A percentile compares a stretch with the other conserved stretches of the same genome.
phyloP scores from a whole-genome alignment of 2,888 invertebrate species.

The Heliconius cydno region DNA sequence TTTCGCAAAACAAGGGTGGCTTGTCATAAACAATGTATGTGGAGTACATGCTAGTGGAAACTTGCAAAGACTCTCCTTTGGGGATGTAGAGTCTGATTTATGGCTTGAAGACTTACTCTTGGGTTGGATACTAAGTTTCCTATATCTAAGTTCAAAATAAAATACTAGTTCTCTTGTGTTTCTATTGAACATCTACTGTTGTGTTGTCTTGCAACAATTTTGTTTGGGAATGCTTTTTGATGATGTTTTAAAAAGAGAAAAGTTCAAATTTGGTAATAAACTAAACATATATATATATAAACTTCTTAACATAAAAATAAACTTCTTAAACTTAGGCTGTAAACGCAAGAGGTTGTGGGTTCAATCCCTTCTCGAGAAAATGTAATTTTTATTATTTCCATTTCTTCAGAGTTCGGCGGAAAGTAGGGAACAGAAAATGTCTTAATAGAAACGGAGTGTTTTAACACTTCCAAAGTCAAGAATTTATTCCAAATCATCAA shows the following conservation, averaged over 20 bases:
- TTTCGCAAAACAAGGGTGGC: constrained; percentile 19
- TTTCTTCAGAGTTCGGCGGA: too few relatives aligned
- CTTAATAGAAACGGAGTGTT: too few relatives aligned
- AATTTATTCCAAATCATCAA: neutral
- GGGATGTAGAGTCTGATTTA: constrained; percentile 23
- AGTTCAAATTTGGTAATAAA: neutral
- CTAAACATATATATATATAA: too few relatives aligned
- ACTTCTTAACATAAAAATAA: too few relatives aligned
- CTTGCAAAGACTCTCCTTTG: constrained; percentile 1
- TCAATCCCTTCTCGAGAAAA: too few relatives aligned
- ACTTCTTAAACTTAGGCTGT: too few relatives aligned
- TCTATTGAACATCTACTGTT: constrained; percentile 13
- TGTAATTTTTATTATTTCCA: too few relatives aligned
- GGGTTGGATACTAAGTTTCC: constrained; percentile 19
- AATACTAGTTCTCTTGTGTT: constrained; percentile 6
- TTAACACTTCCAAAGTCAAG: neutral
- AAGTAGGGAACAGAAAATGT: too few relatives aligned
- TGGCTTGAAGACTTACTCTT: constrained; percentile 9
- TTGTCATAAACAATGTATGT: constrained; percentile 21
- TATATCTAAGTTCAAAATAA: constrained; percentile 18
- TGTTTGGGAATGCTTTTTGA: neutral
- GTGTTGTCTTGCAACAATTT: neutral
- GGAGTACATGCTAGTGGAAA: constrained; percentile 19
- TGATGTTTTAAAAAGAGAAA: neutral
- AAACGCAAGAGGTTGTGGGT: too few relatives aligned